phyloP scores from a whole-genome alignment of 1,140 invertebrate genomes.

The Drosophila fuyamai region DNA sequence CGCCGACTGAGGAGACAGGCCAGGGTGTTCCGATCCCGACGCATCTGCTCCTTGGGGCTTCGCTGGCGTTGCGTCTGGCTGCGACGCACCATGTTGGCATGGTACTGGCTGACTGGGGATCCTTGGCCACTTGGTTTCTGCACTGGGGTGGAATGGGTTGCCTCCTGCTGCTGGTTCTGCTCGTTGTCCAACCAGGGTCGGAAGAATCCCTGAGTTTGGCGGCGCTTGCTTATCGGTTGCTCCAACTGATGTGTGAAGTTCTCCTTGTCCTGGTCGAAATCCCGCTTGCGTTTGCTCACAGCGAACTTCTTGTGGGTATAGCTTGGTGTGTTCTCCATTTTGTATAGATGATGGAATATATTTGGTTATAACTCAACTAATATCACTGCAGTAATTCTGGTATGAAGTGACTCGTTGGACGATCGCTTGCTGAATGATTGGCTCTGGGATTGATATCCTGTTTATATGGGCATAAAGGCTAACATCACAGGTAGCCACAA shows the following conservation, averaged over 20 bases:
- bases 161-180: constrained; percentile 22
- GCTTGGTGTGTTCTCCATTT: constrained; percentile 28
- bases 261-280: constrained; percentile 41
- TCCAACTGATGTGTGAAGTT: constrained; percentile 5
- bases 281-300: constrained; percentile 54
- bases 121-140: background rate
- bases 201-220: constrained; percentile 46
- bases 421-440: constrained; percentile 56
- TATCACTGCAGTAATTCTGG: background rate
- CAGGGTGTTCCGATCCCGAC: constrained; percentile 65
- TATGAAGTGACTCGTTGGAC: constrained; percentile 45
- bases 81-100: constrained; percentile 69
- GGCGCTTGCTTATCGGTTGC: constrained; percentile 33
- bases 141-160: background rate
- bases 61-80: constrained; percentile 36
- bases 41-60: constrained; percentile 62
- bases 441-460: constrained; percentile 44
- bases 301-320: constrained; percentile 64
- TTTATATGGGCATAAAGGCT: constrained; percentile 50
- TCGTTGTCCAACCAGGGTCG: constrained; percentile 64
- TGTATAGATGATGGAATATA: background rate
- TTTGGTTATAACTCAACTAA: background rate
- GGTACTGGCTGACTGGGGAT: constrained; percentile 43
- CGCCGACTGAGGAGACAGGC: constrained; percentile 59
- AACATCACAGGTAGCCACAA: constrained; percentile 42